Percentiles rank a stretch among this genome's conserved stretches.
Evolutionary conservation across 2,888 invertebrate species (phyloP).

Genomic region (Lepetodrilus schrolli): DNA sequence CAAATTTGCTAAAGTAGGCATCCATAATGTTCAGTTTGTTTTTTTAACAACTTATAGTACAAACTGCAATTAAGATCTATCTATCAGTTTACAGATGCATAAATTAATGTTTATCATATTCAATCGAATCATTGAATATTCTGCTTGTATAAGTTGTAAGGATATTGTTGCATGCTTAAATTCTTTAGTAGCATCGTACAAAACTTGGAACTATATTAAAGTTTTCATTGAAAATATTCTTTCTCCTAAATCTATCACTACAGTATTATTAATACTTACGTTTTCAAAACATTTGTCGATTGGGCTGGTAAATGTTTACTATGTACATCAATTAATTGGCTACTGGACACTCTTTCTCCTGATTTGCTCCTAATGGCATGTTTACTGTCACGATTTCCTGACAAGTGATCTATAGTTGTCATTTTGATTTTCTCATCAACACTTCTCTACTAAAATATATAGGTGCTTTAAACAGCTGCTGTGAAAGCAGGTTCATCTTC

Average conservation of each 20-base stretch:
- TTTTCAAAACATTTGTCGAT: neutral
- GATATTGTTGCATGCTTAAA: too few species aligned
- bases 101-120: too few species aligned
- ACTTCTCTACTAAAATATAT: neutral
- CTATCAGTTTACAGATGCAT: too few species aligned
- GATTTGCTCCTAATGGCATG: neutral
- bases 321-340: neutral
- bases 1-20: too few species aligned
- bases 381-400: slow-evolving; percentile 4
- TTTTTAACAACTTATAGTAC: too few species aligned
- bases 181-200: too few species aligned
- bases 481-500: neutral
- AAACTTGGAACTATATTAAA: too few species aligned
- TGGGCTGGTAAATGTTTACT: slow-evolving; percentile 6
- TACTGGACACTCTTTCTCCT: neutral
- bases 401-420: neutral
- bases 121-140: too few species aligned
- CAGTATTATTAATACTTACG: neutral
- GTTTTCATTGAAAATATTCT: too few species aligned
- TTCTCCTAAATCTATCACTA: neutral
- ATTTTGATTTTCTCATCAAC: neutral
- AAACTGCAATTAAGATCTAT: too few species aligned
- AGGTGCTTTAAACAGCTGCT: neutral
- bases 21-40: too few species aligned
- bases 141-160: too few species aligned